Evolutionary conservation across 2,888 invertebrate species (phyloP), one percentile per base, ranked within the genome.

Genomic region (Apamea monoglypha): DNA sequence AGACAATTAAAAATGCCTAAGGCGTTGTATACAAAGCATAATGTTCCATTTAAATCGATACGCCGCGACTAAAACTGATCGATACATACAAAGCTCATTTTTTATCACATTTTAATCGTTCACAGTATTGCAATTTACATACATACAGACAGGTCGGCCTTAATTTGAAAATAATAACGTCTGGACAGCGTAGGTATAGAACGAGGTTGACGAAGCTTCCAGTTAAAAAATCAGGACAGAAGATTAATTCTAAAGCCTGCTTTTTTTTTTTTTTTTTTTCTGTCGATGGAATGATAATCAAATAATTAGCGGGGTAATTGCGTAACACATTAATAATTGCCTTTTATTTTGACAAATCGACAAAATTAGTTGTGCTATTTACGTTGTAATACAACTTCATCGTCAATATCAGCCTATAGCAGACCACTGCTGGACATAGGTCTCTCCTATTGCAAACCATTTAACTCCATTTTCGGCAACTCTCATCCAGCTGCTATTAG

Each of bases 81-180:
- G 63, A 85, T 76, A 61, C 44, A 81, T 79, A 85, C 72, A 36
- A 77, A 72, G 44, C 61, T 76, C 59, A 87, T 87, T 88, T 92
- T 93, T 92, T 92, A 92, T 91, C 89, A 91, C 88, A 87, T 92
- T 92, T 93, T 93, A 92, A 93, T 94, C 92, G 91, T 86, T 87
- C 87, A 82, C 86, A 86, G 91, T 84, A 92, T 92, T 91, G 91
- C 91, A 92, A 93, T 94, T 93, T 93, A 91, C 92, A 92, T 93
- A 91, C 93, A 93, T 92, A 93, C 96, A 93, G 92, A 92, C 92
- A 91, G 93, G 90, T 89, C 92, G 94, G 91, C 95, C 96, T 96
- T 96, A 96, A 96, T 96, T 94, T 92, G 94, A 95, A 96, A 95
- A 96, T 96, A 96, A 96, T 96, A 94, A 95, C 92, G 95, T 95